Base-by-base conservation (phyloP, 2,888 invertebrate species). In the Leucoma salicis region DNA sequence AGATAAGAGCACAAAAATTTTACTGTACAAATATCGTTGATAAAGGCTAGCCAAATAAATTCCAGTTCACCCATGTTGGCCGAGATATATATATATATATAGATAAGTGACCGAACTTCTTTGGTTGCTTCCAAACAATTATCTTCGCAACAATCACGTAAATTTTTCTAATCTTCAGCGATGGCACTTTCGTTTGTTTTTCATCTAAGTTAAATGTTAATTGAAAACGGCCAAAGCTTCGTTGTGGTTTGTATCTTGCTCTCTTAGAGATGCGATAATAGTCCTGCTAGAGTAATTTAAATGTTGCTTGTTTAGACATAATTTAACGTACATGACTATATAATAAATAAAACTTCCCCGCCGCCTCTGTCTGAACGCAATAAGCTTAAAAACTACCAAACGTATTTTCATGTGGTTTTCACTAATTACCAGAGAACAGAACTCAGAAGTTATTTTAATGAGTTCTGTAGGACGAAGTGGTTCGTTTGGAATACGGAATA, bases 141-240 rank as follows among this genome's bases (percentile, higher is more conserved):
- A 78, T 79, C 79, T 56, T 3, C 35, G 51, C 24, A 40, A 58
- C 48, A 62, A 77, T 79, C 78, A 60, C 78, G 81, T 81, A 81
- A 78, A 79, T 80, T 80, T 71, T 79, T 80, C 80, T 78, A 79
- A 81, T 80, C 80, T 80, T 37, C 35, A 51, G 49, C 58, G 67
- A 27, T 48, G 65, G 74, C 59, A 61, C 57, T 66, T 64, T 52
- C 42, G 44, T 58, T 49, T 61, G 50, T 53, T 39, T 44, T 38
- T 10, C n/a, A 21, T 27, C 15, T 34, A 37, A 39, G 33, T 42
- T 18, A 51, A 66, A 61, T 55, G 49, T 57, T 55, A 66, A 64
- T 63, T 64, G 64, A 64, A 66, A 58, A 49, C 42, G 35, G 50
- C 48, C 46, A n/a, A 12, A 40, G 24, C 12, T 46, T 38, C 42